Evolutionary conservation across 1,140 invertebrate genomes (phyloP), one percentile per base, ranked within the genome.

Genomic region (Drosophila truncata): DNA sequence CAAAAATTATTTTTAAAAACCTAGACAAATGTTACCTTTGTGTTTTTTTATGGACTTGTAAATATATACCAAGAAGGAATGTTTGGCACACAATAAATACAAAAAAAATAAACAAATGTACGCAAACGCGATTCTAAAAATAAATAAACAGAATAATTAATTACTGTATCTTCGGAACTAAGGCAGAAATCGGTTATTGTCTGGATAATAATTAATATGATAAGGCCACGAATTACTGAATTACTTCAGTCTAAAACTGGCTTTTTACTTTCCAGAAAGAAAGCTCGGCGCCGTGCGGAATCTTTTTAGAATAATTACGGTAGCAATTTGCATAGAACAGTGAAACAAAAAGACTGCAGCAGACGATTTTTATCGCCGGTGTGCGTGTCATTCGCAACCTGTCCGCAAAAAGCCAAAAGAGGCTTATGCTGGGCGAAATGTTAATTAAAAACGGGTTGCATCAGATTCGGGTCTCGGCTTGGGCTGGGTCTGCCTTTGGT

Each of bases 361-460:
- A 60, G 54, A 73, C 66, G 11, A 35, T 42, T 72, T 72, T 72
- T 72, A 71, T 60, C 14, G 29, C 18, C 37, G 20, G 10, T 27
- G 11, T 23, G n/a, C 29, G 29, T 49, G 42, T 59, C 42, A 47
- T 37, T 35, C 23, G 23, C 42, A 72, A 73, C 67, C 54, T 29
- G 42, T 70, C 42, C 50, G 13, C 5, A 37, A 27, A 29, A 23
- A 25, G 3, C 14, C 52, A 23, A 35, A 47, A 16, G 29, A 60
- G 44, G 35, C 42, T 49, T 60, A 72, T 72, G 66, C 27, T 49
- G 44, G 44, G 42, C 67, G 70, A 73, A 73, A 73, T 73, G 70
- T 72, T 73, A 73, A 73, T 76, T 66, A 31, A 66, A 76, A 76
- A 76, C 73, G 73, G 61, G 73, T 76, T 76, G 61, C 59, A 76